Evolutionary conservation across 2,888 invertebrate genomes (phyloP), one percentile per base, ranked within the genome.

Genomic region (Exephanes ischioxanthus): DNA sequence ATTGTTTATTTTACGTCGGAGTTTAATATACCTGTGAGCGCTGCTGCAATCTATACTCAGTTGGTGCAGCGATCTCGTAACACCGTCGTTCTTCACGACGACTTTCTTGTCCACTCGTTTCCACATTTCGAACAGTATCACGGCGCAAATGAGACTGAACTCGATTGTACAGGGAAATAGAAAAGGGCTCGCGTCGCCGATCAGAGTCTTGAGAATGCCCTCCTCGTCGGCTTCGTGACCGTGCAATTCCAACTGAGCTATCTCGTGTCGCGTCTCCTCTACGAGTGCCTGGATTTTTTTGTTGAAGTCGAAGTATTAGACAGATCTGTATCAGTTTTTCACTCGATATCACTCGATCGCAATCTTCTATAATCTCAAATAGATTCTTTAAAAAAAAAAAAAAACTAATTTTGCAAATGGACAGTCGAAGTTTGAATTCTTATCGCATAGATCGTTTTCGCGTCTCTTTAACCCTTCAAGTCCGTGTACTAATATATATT

Each of bases 111-210:
- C 95, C 76, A 97, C 96, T 93, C 97, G 97, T 94, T 97, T 97
- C 98, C 98, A 98, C 96, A 98, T 98, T 94, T 98, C 97, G 92
- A 97, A 98, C 80, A 93, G 90, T 85, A 93, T 91, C 45, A 98
- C 98, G 33, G 98, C 98, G 91, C 98, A 98, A 87, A 98, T 98
- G 73, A 98, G 95, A 58, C 98, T 98, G 94, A 98, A 98, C 94
- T 98, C 98, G 90, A 98, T 98, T 70, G 97, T 97, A 92, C 98
- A 98, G 0, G 98, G 98, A 92, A 98, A 98, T 81, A 98, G 95
- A 93, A 98, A 98, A 0, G 98, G 97, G 86, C 97, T 96, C n/a
- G 97, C 96, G 89, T 93, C 91, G 72, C 91, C 91, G 70, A 96
- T 95, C 80, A 96, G 93, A 70, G 95, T 95, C 16, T 95, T 95